phyloP scores from a whole-genome alignment of 2,113 vertebrate species.

The Sander lucioperca region DNA sequence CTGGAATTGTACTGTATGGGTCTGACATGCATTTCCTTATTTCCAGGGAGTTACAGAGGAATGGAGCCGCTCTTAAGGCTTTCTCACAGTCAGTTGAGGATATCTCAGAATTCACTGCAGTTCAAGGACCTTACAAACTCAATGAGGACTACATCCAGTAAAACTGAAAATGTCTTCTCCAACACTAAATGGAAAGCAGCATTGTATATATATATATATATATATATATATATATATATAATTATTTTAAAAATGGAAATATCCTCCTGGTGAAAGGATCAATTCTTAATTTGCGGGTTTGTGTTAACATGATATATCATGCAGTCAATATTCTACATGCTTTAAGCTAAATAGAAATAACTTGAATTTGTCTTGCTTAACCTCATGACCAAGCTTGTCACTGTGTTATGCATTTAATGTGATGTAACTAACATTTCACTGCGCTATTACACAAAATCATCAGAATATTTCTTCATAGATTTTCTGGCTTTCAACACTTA shows the following conservation, averaged over 20 bases:
- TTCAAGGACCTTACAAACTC: constrained; percentile 58
- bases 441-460: not conserved
- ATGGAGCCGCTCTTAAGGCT: constrained; percentile 60
- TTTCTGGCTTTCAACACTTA: constrained; percentile 27
- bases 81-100: constrained; percentile 59
- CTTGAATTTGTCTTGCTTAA: constrained; percentile 51
- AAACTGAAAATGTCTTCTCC: constrained; percentile 30
- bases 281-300: constrained; percentile 71
- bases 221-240: no score
- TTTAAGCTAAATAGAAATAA: constrained; percentile 56
- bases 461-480: constrained; percentile 31
- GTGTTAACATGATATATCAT: constrained; percentile 64
- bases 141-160: constrained; percentile 27
- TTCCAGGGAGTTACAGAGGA: constrained; percentile 78
- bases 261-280: constrained; percentile 50
- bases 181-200: constrained; percentile 28
- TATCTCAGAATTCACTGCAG: constrained; percentile 62
- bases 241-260: constrained; percentile 16
- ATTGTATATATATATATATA: no score
- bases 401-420: constrained; percentile 31
- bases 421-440: constrained; percentile 33
- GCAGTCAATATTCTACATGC: constrained; percentile 57
- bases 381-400: constrained; percentile 24
- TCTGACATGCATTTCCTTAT: constrained; percentile 84
- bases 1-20: constrained; percentile 76